Evolutionary conservation across 1,140 invertebrate species (phyloP).

Genomic region (Magallana gigas): DNA sequence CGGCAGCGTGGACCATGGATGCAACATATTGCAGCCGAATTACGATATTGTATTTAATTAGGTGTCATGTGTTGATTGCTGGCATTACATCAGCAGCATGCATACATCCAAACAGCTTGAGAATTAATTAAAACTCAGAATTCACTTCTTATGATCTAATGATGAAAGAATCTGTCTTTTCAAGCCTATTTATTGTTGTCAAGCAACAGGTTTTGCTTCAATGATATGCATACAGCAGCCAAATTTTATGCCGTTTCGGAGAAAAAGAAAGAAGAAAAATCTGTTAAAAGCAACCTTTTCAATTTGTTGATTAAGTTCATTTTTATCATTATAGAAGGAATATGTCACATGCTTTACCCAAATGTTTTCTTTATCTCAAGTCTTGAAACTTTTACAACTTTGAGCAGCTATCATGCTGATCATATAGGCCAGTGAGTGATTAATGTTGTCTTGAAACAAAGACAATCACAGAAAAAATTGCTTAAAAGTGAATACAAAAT

Average conservation of each 20-base stretch:
- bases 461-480: too few species aligned
- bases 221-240: neutral
- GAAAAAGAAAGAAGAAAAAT: too few species aligned
- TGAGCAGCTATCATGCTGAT: neutral
- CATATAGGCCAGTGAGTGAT: too few species aligned
- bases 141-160: slow-evolving; percentile 26
- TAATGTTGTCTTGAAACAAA: too few species aligned
- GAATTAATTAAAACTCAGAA: slow-evolving; percentile 30
- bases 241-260: too few species aligned
- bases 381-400: neutral
- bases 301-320: neutral
- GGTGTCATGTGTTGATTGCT: slow-evolving; percentile 35
- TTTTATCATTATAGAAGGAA: neutral
- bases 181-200: neutral
- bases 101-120: slow-evolving; percentile 7
- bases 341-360: neutral
- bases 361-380: neutral
- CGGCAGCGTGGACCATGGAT: neutral
- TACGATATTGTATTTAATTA: slow-evolving; percentile 33
- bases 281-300: too few species aligned
- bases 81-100: slow-evolving; percentile 2
- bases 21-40: slow-evolving; percentile 29
- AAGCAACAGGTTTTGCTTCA: slow-evolving; percentile 23
- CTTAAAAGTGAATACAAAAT: neutral
- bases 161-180: slow-evolving; percentile 11